phyloP scores from a whole-genome alignment of 1,140 invertebrate species.

The Hestina assimilis region DNA sequence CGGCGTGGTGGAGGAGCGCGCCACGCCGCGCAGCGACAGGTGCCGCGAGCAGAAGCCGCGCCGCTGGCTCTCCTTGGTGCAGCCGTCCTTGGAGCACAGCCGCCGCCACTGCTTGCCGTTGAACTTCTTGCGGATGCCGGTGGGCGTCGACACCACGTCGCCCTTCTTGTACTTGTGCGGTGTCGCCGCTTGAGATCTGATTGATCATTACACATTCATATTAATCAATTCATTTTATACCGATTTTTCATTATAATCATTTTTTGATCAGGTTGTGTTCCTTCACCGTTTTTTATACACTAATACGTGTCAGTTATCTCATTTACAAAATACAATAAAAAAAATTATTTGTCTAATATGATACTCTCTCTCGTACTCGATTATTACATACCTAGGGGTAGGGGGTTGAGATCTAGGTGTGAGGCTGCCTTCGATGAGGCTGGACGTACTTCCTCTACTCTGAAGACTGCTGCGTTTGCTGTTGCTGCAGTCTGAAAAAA shows the following conservation, averaged over 20 bases:
- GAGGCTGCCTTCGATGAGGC: constrained; percentile 88
- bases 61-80: constrained; percentile 98
- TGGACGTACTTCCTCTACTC: constrained; percentile 92
- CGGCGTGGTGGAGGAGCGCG: constrained; percentile 68
- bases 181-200: constrained; percentile 93
- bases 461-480: constrained; percentile 94
- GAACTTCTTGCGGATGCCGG: constrained; percentile 98
- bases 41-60: constrained; percentile 97
- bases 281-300: no score
- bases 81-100: constrained; percentile 96
- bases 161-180: constrained; percentile 99
- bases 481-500: constrained; percentile 81
- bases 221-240: no score
- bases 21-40: constrained; percentile 89
- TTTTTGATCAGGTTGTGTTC: no score
- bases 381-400: constrained; percentile 83
- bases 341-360: no score
- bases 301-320: no score
- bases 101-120: constrained; percentile 99
- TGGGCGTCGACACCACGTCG: constrained; percentile 97
- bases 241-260: no score
- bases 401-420: constrained; percentile 92
- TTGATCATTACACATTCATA: no score
- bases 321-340: no score
- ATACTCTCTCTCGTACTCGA: no score